Base-by-base conservation (phyloP, 2,113 vertebrate genomes). In the Holacanthus passer region DNA sequence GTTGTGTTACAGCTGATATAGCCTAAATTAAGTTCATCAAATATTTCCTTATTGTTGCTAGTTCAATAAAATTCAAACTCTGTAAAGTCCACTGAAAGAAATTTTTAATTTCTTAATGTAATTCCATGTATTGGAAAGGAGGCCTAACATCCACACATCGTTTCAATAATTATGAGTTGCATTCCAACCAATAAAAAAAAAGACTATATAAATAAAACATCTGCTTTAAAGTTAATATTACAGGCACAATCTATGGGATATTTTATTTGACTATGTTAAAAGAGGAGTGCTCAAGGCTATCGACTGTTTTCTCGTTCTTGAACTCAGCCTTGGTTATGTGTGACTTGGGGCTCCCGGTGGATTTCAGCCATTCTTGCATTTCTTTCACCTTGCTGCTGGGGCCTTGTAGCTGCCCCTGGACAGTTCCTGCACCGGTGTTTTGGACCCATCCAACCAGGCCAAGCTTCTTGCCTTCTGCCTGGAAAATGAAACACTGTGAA, bases 401-500 rank as follows among this genome's bases (percentile, higher is more conserved):
- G 0, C 97, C 97, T 90, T 97, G 97, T 3, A 98, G 88, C 68
- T 96, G 98, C 1, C 98, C 98, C 69, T 94, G 91, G 39, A 99
- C 98, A 0, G 97, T 98, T 82, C 97, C 97, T 0, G 87, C 86
- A 1, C 88, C 73, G 0, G 97, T 99, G 58, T 99, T 99, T 79
- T 94, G 95, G 79, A 99, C 98, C 97, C 97, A 99, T 63, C 98
- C 98, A 7, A 98, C 97, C 37, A 99, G 92, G 31, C 97, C 97
- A 7, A 97, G 92, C 32, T 94, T 96, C 92, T 95, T 96, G 2
- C 96, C 96, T 52, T 99, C 96, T 41, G 94, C 93, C 97, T 99
- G 88, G 43, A 92, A 81, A 72, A 75, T 12, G 1, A 75, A 47
- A 71, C 20, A 74, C 2, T 10, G 76, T 0, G 4, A 11, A 24